Evolutionary conservation across 2,888 invertebrate genomes (phyloP), one percentile per base, ranked within the genome.

Genomic region (Pollenia labialis): DNA sequence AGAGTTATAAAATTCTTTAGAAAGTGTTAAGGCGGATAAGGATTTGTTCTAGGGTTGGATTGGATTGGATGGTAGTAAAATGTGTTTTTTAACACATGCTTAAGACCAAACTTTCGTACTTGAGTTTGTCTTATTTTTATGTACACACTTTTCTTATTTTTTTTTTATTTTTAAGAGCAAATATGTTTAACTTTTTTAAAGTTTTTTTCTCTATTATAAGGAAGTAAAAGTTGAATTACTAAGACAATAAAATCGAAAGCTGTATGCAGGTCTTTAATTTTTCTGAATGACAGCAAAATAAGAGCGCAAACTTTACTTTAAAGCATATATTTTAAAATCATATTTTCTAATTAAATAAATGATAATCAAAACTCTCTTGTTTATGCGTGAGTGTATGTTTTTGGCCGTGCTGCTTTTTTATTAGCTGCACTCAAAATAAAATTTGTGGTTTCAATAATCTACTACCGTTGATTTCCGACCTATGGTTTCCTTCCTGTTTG

Each of bases 1-100:
- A 11, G 14, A 64, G 62, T 64, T 46, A 72, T 2, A 46, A 69
- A 69, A 82, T 54, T 81, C 68, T 58, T 69, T 23, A 54, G 62
- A 54, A 69, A 46, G 68, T 69, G 62, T 69, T 69, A 11, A 54
- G 12, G 8, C 11, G 18, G 42, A 18, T 14, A 11, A 52, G 46
- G 23, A n/a, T 44, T 16, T 40, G 9, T 52, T 54, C 11, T 16
- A 16, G 7, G 44, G 8, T 10, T 23, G 42, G 2, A 14, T 10
- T 23, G 42, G 2, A 14, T 4, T 2, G 44, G 11, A 14, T 56
- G 58, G 69, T 14, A 50, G 9, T 58, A 52, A 58, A 81, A 18
- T 46, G 54, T 40, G n/a, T 76, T 75, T 75, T 62, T 68, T 60
- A 75, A 58, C 52, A 81, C 74, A 81, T 75, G 68, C 60, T 68